Percentiles rank a stretch among this genome's conserved stretches.
These are phyloP conservation scores for Drosophila fulvimacula DNA, from an alignment of 2,888 invertebrate genomes.

Conservation along the genomic window DNA sequence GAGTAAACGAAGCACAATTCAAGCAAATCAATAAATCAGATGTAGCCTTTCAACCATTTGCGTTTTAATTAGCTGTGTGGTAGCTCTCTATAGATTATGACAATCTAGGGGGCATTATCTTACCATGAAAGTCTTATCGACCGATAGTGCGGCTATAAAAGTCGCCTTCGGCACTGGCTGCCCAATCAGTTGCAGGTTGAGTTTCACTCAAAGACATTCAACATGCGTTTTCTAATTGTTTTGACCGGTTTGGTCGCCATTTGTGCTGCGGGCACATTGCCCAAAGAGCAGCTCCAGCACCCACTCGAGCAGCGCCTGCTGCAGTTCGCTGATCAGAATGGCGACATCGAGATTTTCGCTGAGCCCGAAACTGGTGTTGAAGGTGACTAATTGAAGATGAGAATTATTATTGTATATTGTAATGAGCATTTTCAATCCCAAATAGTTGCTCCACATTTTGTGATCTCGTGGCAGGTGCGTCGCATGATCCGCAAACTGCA, in stretches of 20 bases:
- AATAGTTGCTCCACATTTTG: constrained; percentile 69
- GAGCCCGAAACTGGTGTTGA: constrained; percentile 63
- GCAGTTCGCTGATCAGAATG: constrained; percentile 56
- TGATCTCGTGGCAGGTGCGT: constrained; percentile 79
- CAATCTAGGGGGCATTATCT: constrained; percentile 43
- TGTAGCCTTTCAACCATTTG: constrained; percentile 29
- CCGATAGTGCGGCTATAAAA: constrained; percentile 66
- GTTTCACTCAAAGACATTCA: constrained; percentile 41
- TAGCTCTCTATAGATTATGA: constrained; percentile 20
- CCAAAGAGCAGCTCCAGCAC: constrained; percentile 24
- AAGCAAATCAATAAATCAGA: constrained; percentile 34
- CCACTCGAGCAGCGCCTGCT: constrained; percentile 56
- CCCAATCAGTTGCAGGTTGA: constrained; percentile 59
- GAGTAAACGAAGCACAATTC: neutral
- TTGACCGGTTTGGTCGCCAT: constrained; percentile 72
- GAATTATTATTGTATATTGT: neutral
- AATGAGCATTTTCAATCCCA: neutral
- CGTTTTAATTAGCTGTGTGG: constrained; percentile 41
- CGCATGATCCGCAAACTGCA: constrained; percentile 74
- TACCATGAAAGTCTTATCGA: constrained; percentile 30
- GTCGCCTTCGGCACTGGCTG: constrained; percentile 23
- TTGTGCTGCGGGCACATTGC: constrained; percentile 65
- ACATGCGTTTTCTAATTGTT: constrained; percentile 77
- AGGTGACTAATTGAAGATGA: constrained; percentile 38
- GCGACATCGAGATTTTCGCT: constrained; percentile 66